These are phyloP conservation scores for Anthrax anthrax DNA, from an alignment of 2,888 invertebrate species.

Conservation along the genomic window DNA sequence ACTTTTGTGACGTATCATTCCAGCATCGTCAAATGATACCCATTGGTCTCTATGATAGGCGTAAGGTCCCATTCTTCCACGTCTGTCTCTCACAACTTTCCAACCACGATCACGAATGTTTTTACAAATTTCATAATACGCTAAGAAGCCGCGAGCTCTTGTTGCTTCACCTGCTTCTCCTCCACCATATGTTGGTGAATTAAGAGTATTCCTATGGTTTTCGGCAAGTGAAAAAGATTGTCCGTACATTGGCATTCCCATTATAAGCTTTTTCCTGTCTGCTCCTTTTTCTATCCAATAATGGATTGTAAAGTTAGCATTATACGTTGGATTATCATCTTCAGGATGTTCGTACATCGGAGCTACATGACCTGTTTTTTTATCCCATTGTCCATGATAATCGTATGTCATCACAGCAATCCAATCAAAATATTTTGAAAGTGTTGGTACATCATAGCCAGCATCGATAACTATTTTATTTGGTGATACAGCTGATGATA, in stretches of 20 bases:
- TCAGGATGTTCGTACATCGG: conserved; percentile 69
- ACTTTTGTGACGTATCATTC: conserved; percentile 69
- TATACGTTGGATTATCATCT: conserved; percentile 60
- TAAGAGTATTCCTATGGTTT: conserved; percentile 46
- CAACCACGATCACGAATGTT: conserved; percentile 60
- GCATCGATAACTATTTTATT: conserved; percentile 69
- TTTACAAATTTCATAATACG: conserved; percentile 83
- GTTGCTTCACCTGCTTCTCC: conserved; percentile 83
- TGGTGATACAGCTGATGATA: conserved; percentile 77
- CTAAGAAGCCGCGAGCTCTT: conserved; percentile 70
- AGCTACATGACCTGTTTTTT: conserved; percentile 77
- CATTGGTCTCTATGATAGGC: conserved; percentile 74
- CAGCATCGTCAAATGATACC: conserved; percentile 84
- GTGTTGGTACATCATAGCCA: conserved; percentile 64
- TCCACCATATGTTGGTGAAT: conserved; percentile 68
- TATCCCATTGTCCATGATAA: conserved; percentile 85
- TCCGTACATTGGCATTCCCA: conserved; percentile 83
- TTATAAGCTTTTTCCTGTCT: conserved; percentile 57
- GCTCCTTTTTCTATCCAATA: conserved; percentile 79
- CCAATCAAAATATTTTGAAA: conserved; percentile 73
- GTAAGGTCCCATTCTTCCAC: conserved; percentile 77
- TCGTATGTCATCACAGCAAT: conserved; percentile 86
- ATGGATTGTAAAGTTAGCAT: conserved; percentile 73
- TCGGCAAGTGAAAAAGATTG: conserved; percentile 74
- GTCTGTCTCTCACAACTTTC: conserved; percentile 61